Conservation (phyloP, 1,140 invertebrate genomes). For the Anastatus disparis region DNA sequence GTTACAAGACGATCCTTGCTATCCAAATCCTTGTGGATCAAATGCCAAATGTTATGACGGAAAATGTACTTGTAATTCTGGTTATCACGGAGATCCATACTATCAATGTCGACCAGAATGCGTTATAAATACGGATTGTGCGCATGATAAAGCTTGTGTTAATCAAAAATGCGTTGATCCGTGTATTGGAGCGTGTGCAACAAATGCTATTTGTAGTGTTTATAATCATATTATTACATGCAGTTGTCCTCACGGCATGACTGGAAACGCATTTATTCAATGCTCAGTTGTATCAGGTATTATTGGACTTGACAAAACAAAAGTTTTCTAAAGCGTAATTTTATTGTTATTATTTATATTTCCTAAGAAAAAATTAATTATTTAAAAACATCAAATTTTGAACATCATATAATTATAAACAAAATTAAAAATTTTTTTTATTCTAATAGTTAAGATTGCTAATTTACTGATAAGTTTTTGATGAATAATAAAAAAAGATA, state of each 20-base stretch:
- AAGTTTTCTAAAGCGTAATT: too few species aligned
- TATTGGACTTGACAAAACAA: neutral
- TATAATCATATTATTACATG: constrained; percentile 75
- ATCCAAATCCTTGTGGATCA: constrained; percentile 72
- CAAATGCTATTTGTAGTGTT: constrained; percentile 72
- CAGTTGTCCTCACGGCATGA: constrained; percentile 74
- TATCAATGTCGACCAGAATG: constrained; percentile 78
- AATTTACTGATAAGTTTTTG: too few species aligned
- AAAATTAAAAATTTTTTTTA: too few species aligned
- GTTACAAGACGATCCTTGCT: neutral
- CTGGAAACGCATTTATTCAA: constrained; percentile 76
- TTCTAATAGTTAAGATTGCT: too few species aligned
- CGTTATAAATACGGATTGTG: constrained; percentile 73
- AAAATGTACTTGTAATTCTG: constrained; percentile 73
- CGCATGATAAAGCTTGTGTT: constrained; percentile 71
- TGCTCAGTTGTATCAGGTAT: constrained; percentile 66
- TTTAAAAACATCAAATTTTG: neutral
- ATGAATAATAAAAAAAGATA: too few species aligned
- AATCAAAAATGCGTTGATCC: constrained; percentile 76
- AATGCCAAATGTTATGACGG: constrained; percentile 75
- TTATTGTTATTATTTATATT: neutral
- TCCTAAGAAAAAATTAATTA: neutral
- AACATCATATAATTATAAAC: too few species aligned
- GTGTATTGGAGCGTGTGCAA: constrained; percentile 76
- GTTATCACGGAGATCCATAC: constrained; percentile 74